Base-by-base conservation (phyloP, 2,797 vertebrate species). In the Crenichthys baileyi region DNA sequence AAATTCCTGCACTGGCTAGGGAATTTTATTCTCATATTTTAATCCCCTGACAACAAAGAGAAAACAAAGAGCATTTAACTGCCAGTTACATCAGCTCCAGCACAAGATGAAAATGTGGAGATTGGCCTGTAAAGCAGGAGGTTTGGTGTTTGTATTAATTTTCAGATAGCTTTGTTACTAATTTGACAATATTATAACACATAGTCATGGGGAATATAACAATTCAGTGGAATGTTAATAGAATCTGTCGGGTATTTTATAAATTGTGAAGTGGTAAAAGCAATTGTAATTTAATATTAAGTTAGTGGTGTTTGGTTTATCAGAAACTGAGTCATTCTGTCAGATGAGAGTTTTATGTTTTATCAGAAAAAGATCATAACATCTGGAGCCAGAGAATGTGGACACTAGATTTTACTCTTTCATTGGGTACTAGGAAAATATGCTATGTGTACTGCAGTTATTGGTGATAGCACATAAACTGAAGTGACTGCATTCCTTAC, bases 1-100 rank as follows among this genome's bases (percentile, higher is more conserved):
- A n/a, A 82, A 79, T 77, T 36, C 60, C 61, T 63, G 24, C 70
- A 70, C 53, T 83, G 81, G 46, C 29, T 73, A 68, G 51, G 65
- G 74, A 73, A 72, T 58, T 51, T 70, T 44, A 29, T 65, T 16
- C 1, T 29, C 22, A 61, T 81, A 22, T 48, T 55, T 80, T 83
- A 20, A 81, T 75, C 74, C 65, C 36, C 70, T 63, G 71, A 46
- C 73, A 85, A 80, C 44, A 70, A 36, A 76, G 41, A 50, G 39
- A 77, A 79, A 72, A 78, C 58, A 56, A 29, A 6, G 41, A 70
- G 46, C 70, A 72, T 67, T 78, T 75, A 79, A 85, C 67, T 60
- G 31, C 70, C 36, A 31, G 41, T 75, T 77, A 61, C 72, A 73
- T 58, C 56, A 77, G 26, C 72, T 70, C 7, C 72, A 73, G 51